Conservation (phyloP, 1,140 invertebrate species). For the Drosophila persimilis region DNA sequence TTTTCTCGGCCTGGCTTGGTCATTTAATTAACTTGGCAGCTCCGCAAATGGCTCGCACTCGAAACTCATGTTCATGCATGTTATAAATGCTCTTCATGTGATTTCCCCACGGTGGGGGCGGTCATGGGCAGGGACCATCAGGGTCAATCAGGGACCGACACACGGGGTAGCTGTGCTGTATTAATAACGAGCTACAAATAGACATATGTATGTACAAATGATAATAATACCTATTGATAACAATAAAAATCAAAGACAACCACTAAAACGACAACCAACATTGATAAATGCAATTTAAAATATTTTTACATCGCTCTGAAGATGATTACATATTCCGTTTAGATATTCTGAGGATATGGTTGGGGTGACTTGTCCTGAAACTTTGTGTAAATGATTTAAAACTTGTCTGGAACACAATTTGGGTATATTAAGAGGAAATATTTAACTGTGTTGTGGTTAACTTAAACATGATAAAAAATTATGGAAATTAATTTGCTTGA, state of each 20-base stretch:
- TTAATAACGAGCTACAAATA: constrained; percentile 39
- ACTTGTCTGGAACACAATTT: too few relatives aligned
- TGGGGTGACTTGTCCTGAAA: too few relatives aligned
- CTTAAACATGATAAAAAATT: too few relatives aligned
- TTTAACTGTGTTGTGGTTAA: too few relatives aligned
- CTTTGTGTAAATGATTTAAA: too few relatives aligned
- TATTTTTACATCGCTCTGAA: constrained; percentile 35
- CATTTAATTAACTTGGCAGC: constrained; percentile 54
- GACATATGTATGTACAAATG: constrained; percentile 26
- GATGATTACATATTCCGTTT: too few relatives aligned
- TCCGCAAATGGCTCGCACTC: constrained; percentile 38
- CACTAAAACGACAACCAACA: constrained; percentile 38
- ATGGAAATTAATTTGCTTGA: too few relatives aligned
- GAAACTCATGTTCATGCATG: constrained; percentile 24
- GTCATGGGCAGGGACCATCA: constrained; percentile 1
- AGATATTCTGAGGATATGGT: too few relatives aligned
- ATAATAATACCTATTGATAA: constrained; percentile 40
- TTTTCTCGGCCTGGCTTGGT: constrained; percentile 22
- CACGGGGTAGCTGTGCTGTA: not conserved
- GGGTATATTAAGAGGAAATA: too few relatives aligned
- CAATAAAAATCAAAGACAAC: constrained; percentile 30
- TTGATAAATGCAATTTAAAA: constrained; percentile 41
- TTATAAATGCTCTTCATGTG: constrained; percentile 36
- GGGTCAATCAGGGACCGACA: not conserved
- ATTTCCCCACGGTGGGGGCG: constrained; percentile 25